phyloP scores from a whole-genome alignment of 2,888 invertebrate species.

The Agrilus biguttatus region DNA sequence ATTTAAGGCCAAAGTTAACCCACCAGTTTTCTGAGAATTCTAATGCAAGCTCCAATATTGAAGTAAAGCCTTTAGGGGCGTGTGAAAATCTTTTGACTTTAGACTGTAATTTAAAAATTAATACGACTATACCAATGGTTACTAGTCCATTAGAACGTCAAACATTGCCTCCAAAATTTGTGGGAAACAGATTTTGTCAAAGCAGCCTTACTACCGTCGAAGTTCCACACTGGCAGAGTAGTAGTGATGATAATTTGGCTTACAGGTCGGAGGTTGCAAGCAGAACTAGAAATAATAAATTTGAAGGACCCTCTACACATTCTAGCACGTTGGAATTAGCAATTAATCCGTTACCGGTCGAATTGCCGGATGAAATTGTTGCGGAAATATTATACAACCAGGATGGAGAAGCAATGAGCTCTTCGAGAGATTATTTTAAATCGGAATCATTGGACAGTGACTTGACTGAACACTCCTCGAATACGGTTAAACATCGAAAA shows the following conservation, averaged over 20 bases:
- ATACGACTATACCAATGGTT: conserved; percentile 17
- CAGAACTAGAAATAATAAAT: conserved; percentile 9
- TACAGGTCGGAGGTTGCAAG: conserved; percentile 9
- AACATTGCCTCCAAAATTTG: conserved; percentile 51
- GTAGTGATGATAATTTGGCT: conserved; percentile 27
- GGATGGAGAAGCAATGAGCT: conserved; percentile 7
- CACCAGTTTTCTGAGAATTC: conserved; percentile 38
- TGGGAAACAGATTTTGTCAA: conserved; percentile 42
- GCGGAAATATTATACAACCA: conserved; percentile 40
- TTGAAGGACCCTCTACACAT: conserved; percentile 28
- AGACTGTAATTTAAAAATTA: conserved; percentile 43
- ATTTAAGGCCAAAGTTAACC: conserved; percentile 18
- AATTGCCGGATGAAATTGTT: conserved; percentile 36
- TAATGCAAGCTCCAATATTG: conserved; percentile 44
- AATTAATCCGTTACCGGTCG: conserved; percentile 26
- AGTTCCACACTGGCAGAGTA: conserved; percentile 36
- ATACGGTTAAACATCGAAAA: conserved; percentile 12
- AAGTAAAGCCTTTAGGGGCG: conserved; percentile 41
- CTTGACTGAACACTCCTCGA: conserved; percentile 1
- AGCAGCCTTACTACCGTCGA: conserved; percentile 39
- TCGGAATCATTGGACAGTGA: conserved; percentile 20
- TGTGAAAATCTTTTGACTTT: conserved; percentile 55
- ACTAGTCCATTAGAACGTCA: conserved; percentile 35
- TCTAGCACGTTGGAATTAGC: conserved; percentile 43
- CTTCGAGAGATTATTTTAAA: conserved; percentile 8